Base-by-base conservation (phyloP, 64 coral and sea anemone species). In the Actinia equina region DNA sequence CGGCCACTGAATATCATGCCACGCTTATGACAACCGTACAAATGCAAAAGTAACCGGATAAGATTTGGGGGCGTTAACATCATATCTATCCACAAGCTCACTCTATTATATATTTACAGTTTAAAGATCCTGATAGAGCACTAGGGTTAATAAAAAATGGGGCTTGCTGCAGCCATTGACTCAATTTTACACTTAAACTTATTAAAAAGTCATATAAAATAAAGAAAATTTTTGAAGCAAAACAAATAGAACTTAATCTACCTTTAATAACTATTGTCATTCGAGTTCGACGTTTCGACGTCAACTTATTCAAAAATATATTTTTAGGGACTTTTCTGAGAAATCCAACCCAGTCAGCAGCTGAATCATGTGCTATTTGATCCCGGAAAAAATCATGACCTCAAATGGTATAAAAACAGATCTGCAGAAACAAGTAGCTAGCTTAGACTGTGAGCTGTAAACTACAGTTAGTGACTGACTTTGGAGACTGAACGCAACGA, bases 371-470 rank as follows among this genome's bases (percentile, higher is more conserved):
- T 61, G 83, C 83, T 85, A 4, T 20, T 20, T 81, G 83, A 85
- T 56, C 83, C 83, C 83, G 83, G 83, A 85, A 85, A 85, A 85
- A 10, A 58, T 61, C 25, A 3, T 85, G 83, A 85, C 83, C 83
- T 62, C 44, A 17, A 18, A n/a, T 54, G n/a, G 56, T 85, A 85
- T 85, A 85, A 52, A 85, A 85, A 85, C 37, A 44, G 80, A 51
- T 52, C 80, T 42, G 45, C 22, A 74, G 69, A 74, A 74, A 74
- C 69, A 74, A 41, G 69, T 41, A 27, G 25, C 30, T 37, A 37
- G 27, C n/a, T 74, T 74, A 37, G 10, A 41, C 69, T 26, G 62
- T 65, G 62, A 65, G 23, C 69, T 74, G 69, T 26, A 74, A 41
- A 41, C 4, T 30, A 74, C 5, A 15, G 26, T 26, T 30, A 5